Evolutionary conservation across 2,113 vertebrate genomes (phyloP), one percentile per base, ranked within the genome.

Genomic region (Myiozetetes cayanensis): DNA sequence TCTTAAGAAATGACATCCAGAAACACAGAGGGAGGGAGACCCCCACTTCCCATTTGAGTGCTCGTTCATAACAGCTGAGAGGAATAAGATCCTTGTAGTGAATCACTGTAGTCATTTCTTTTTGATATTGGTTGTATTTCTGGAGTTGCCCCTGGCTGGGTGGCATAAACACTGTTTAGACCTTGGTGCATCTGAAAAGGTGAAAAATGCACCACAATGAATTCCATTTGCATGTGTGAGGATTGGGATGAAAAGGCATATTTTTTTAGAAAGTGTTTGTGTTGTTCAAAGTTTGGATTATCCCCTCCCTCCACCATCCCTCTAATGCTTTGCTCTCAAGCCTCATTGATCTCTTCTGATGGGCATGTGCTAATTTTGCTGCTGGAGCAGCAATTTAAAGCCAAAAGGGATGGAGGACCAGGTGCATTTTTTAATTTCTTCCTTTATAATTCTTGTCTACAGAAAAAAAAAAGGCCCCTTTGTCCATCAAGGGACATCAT

Each of bases 71-170:
- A 6, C 52, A 41, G 9, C 43, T 59, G 25, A 52, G 68, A 87
- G 44, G 22, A 72, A 61, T 53, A 10, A 77, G 35, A 1, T 81
- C 14, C 20, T 28, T 0, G 0, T 6, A 7, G 10, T 50, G 28
- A 70, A 68, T 39, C 17, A 10, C 49, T 61, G 41, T 22, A 20
- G 9, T 5, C 2, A 35, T 37, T 74, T 70, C 9, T 21, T 85
- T 70, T 72, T 53, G 44, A 33, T 15, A 43, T 5, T 8, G 6
- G 9, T 27, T 37, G 6, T 21, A 21, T 33, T 89, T 93, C 50
- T 43, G 10, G 50, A 46, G 19, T 47, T 63, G 10, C 12, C 12
- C 46, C 55, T 89, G 33, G 37, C 25, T 62, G 50, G 4, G 14
- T 87, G 30, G 18, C 35, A 49, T 30, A 22, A 87, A n/a, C 8